phyloP scores from a whole-genome alignment of 2,797 vertebrate genomes.

The Xiphophorus birchmanni region DNA sequence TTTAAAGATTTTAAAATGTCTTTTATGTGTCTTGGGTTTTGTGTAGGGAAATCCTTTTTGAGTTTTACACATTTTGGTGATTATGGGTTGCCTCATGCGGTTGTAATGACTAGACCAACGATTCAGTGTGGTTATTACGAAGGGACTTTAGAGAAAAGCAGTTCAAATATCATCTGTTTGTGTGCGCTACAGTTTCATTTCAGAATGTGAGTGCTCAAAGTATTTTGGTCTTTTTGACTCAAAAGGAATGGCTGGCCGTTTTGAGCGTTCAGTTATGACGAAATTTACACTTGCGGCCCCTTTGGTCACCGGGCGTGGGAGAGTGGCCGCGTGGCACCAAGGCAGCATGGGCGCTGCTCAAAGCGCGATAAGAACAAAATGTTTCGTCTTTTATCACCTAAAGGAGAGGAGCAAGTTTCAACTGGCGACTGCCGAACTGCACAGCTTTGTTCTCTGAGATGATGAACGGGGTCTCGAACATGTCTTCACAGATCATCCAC shows the following conservation, averaged over 20 bases:
- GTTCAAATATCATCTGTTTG: not conserved
- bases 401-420: not conserved
- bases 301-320: not conserved
- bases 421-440: not conserved
- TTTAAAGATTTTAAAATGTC: not conserved
- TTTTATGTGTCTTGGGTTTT: not conserved
- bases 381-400: not conserved
- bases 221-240: conserved; percentile 26
- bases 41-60: not conserved
- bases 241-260: not conserved
- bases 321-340: too few species aligned
- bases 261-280: not conserved
- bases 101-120: too few species aligned
- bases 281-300: not conserved
- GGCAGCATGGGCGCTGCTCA: not conserved
- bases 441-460: not conserved
- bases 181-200: conserved; percentile 18
- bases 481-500: not conserved
- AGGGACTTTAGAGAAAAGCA: not conserved
- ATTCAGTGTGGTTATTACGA: not conserved
- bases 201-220: conserved; percentile 39
- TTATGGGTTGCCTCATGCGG: too few species aligned
- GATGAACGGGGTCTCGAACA: not conserved
- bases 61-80: not conserved
- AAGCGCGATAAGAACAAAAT: not conserved